Percentiles rank a stretch among this genome's conserved stretches.
These are phyloP conservation scores for Panagrolaimus sp. DNA, from an alignment of 1,140 invertebrate species.

Conservation along the genomic window DNA sequence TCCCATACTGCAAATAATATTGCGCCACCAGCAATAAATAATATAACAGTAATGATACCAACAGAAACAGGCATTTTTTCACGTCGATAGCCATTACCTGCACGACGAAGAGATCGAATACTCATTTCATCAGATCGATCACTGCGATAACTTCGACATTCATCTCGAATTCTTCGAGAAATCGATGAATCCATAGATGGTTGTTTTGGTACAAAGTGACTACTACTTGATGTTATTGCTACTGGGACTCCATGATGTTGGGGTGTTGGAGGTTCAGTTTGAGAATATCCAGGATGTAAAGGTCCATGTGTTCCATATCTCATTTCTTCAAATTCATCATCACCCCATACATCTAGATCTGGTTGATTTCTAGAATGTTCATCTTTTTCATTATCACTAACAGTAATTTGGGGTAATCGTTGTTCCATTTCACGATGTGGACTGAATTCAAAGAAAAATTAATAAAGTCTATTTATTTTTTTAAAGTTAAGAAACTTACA, in stretches of 20 bases:
- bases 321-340: slow-evolving; percentile 40
- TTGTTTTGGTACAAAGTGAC: not conserved
- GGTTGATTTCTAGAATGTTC: not conserved
- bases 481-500: no score
- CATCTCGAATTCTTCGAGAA: slow-evolving; percentile 28
- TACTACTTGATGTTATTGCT: slow-evolving; percentile 7
- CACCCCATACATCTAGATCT: slow-evolving; percentile 27
- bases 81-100: slow-evolving; percentile 36
- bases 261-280: slow-evolving; percentile 6
- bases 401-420: slow-evolving; percentile 32
- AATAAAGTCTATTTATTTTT: not conserved
- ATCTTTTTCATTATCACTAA: slow-evolving; percentile 37
- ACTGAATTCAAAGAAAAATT: not conserved
- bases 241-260: slow-evolving; percentile 10
- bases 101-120: slow-evolving; percentile 51
- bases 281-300: slow-evolving; percentile 6
- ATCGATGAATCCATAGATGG: slow-evolving; percentile 13
- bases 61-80: slow-evolving; percentile 58
- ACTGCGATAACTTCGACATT: slow-evolving; percentile 49
- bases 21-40: slow-evolving; percentile 65
- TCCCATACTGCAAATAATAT: slow-evolving; percentile 81
- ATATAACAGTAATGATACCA: slow-evolving; percentile 48
- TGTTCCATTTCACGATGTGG: slow-evolving; percentile 1
- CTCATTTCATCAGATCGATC: slow-evolving; percentile 58
- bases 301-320: slow-evolving; percentile 11